Evolutionary conservation across 2,113 vertebrate species (phyloP).

Genomic region (Columba livia): DNA sequence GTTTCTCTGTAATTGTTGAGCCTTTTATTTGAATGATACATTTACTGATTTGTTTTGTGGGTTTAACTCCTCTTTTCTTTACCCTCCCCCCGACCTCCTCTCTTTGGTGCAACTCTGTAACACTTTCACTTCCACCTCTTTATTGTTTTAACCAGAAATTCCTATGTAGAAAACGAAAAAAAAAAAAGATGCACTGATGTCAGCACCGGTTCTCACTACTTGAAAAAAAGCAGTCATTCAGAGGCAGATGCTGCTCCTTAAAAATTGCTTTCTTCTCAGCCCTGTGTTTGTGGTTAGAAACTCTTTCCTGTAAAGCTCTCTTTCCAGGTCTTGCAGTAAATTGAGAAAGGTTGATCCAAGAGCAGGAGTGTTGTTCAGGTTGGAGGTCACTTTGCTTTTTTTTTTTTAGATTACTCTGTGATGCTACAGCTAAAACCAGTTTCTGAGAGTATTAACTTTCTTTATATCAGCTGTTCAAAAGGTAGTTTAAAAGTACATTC

Average conservation of each 20-base stretch:
- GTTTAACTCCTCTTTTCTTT: not conserved
- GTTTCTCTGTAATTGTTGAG: conserved; percentile 21
- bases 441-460: not conserved
- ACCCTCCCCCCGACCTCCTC: not conserved
- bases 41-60: not conserved
- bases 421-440: not conserved
- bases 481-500: not conserved
- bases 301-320: not conserved
- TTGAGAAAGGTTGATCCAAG: not conserved
- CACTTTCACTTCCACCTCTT: not conserved
- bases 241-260: not conserved
- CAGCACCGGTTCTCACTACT: not conserved
- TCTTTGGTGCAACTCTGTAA: not conserved
- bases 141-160: not conserved
- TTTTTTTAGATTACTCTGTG: not conserved
- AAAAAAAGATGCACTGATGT: not conserved
- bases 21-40: not conserved
- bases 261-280: not conserved
- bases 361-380: not conserved
- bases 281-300: not conserved
- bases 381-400: not conserved
- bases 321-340: not conserved
- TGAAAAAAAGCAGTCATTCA: not conserved
- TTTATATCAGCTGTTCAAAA: not conserved
- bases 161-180: not conserved